Conservation (phyloP, 2,888 invertebrate genomes). For the Hypomecis atomaria region DNA sequence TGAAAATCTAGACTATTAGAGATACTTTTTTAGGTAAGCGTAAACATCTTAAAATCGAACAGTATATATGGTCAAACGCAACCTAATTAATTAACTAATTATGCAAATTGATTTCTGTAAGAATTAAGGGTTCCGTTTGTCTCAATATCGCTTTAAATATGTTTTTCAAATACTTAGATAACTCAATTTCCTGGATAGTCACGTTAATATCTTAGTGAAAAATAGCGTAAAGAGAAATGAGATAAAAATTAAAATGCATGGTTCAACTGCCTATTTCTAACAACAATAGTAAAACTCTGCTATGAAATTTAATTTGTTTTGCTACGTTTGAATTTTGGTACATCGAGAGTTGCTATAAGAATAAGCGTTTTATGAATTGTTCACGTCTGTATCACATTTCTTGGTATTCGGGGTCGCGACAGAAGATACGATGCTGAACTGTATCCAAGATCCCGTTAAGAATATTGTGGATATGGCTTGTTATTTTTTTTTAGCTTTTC, state of each 20-base stretch:
- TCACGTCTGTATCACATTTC: conserved; percentile 61
- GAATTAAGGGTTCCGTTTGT: too few relatives aligned
- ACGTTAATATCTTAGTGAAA: too few relatives aligned
- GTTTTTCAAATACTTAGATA: background rate
- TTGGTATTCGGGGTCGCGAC: conserved; percentile 58
- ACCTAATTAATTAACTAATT: too few relatives aligned
- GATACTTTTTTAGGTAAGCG: too few relatives aligned
- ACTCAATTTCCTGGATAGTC: background rate
- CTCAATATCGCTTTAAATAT: too few relatives aligned
- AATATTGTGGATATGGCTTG: conserved; percentile 55
- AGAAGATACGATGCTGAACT: conserved; percentile 46
- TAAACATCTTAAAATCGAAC: too few relatives aligned
- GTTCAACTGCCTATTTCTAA: background rate
- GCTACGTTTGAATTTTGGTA: conserved; percentile 11
- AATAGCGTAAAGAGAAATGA: too few relatives aligned
- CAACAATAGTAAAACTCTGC: conserved; percentile 2
- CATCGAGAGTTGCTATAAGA: conserved; percentile 17
- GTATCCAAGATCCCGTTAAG: conserved; percentile 37
- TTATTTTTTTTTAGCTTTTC: background rate
- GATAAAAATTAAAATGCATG: background rate
- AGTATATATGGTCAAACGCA: too few relatives aligned
- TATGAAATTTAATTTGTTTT: background rate
- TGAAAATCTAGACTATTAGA: too few relatives aligned
- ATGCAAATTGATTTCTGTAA: too few relatives aligned
- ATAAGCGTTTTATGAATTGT: conserved; percentile 60